Evolutionary conservation across 2,888 invertebrate genomes (phyloP).

Genomic region (Candidula unifasciata): DNA sequence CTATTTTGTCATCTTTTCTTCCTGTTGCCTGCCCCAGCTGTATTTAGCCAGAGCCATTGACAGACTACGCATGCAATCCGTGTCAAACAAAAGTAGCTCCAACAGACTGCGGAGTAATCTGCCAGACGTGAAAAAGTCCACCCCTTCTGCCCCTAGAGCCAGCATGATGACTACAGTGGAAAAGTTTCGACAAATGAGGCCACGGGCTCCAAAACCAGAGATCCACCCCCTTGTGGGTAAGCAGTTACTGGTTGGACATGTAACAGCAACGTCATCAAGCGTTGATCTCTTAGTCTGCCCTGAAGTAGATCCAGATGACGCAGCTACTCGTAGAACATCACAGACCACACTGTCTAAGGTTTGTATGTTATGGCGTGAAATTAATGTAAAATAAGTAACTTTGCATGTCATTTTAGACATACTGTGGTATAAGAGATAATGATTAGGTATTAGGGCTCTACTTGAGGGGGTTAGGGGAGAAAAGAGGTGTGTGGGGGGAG

Average conservation of each 20-base stretch:
- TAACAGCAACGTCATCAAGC: neutral
- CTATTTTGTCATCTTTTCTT: neutral
- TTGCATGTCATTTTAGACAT: no score
- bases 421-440: neutral
- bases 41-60: constrained; percentile 65
- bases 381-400: neutral
- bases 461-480: neutral
- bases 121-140: constrained; percentile 28
- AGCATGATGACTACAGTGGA: constrained; percentile 65
- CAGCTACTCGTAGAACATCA: neutral
- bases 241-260: constrained; percentile 60
- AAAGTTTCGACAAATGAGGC: constrained; percentile 65
- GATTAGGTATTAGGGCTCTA: neutral
- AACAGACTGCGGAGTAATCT: constrained; percentile 47
- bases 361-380: neutral
- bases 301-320: neutral
- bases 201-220: constrained; percentile 60
- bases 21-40: constrained; percentile 4
- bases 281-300: neutral
- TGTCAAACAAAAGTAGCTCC: constrained; percentile 49
- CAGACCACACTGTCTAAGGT: neutral
- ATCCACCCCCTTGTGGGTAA: constrained; percentile 67
- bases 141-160: constrained; percentile 1
- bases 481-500: no score
- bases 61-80: constrained; percentile 63